Evolutionary conservation across 2,113 vertebrate genomes (phyloP).

Genomic region (Mesitornis unicolor): DNA sequence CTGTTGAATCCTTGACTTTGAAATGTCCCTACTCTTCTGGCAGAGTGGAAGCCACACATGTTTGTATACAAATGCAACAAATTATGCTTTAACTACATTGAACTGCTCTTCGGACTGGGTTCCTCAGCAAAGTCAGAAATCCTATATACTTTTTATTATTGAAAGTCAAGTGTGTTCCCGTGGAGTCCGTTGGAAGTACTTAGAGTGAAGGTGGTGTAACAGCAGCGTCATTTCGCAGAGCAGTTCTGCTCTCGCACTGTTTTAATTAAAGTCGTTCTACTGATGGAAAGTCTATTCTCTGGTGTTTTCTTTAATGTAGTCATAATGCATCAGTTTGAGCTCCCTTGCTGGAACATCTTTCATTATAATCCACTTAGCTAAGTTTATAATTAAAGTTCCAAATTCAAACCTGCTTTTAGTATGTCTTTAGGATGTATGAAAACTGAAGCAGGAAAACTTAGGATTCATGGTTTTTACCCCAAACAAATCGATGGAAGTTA

Average conservation of each 20-base stretch:
- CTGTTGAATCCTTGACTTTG: not conserved
- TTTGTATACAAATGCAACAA: not conserved
- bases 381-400: slow-evolving; percentile 81
- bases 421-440: slow-evolving; percentile 40
- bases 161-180: slow-evolving; percentile 8
- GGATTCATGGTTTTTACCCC: not conserved
- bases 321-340: slow-evolving; percentile 74
- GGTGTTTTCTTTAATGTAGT: slow-evolving; percentile 78
- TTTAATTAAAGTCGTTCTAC: slow-evolving; percentile 80
- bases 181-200: slow-evolving; percentile 35
- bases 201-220: slow-evolving; percentile 45
- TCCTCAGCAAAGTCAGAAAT: not conserved
- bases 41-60: rapidly evolving
- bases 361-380: slow-evolving; percentile 80
- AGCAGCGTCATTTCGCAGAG: slow-evolving; percentile 64
- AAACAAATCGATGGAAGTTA: not conserved
- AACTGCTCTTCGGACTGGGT: not conserved
- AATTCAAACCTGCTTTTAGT: slow-evolving; percentile 73
- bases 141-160: not conserved
- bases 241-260: slow-evolving; percentile 63
- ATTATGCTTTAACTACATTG: not conserved
- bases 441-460: not conserved
- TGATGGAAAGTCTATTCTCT: slow-evolving; percentile 77
- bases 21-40: not conserved
- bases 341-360: slow-evolving; percentile 76